Evolutionary conservation across 2,888 invertebrate genomes (phyloP), one percentile per base, ranked within the genome.

Genomic region (Schizotus pectinicornis): DNA sequence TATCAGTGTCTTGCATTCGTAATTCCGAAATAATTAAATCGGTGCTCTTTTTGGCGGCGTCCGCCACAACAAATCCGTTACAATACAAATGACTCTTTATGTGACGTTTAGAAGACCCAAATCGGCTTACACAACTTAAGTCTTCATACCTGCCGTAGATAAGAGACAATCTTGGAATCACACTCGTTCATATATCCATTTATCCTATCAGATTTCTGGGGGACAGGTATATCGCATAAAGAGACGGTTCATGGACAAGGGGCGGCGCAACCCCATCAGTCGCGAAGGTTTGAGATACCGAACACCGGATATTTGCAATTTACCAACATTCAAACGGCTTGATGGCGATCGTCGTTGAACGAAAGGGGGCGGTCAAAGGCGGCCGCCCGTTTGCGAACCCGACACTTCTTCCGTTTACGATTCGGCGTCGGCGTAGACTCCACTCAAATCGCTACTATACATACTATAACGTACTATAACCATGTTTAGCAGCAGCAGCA

Each of bases 371-470:
- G 48, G 52, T 56, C 49, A 61, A 57, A 61, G 57, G 61, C 61
- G 61, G 61, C 61, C 56, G 61, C 50, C n/a, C 36, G 52, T 61
- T 61, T 61, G 56, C 53, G 52, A 61, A 61, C 43, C 22, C 39
- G 53, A 61, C 57, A 57, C 61, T 9, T 53, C 56, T 56, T 59
- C 55, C 51, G 47, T 36, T 54, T 33, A 30, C 38, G 45, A 52
- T 41, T 6, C 22, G 5, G 22, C 22, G 22, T 22, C 22, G 22
- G 22, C 22, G 22, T 22, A 5, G 5, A 22, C 5, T 22, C 2
- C 22, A 22, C 22, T 22, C 5, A 22, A 5, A 22, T 22, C 22
- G 22, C 22, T 22, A 22, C 22, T 22, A n/a, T n/a, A n/a, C n/a
- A n/a, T n/a, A n/a, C n/a, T n/a, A n/a, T n/a, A n/a, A n/a, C n/a